Conservation (phyloP, 2,888 invertebrate genomes). For the Synergus laeviventris region DNA sequence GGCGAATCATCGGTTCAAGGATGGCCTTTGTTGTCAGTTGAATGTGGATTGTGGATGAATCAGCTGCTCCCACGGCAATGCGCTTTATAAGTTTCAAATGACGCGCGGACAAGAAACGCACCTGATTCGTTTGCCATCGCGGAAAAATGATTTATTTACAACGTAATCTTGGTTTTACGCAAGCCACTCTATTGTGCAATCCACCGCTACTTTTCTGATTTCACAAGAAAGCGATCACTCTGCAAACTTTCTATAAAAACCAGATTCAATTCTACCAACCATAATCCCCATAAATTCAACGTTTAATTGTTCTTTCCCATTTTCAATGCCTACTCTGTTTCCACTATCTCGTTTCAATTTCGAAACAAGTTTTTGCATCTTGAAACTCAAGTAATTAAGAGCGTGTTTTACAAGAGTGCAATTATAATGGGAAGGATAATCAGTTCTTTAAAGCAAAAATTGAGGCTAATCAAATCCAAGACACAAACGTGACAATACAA, state of each 20-base stretch:
- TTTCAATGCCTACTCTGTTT: background rate
- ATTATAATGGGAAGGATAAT: conserved; percentile 20
- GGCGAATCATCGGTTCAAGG: conserved; percentile 51
- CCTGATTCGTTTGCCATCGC: background rate
- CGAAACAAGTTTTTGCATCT: background rate
- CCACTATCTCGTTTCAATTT: conserved; percentile 1
- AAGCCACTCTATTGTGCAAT: conserved; percentile 7
- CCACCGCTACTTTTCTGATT: conserved; percentile 41
- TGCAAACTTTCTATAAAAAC: conserved; percentile 21
- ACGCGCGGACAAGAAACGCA: background rate
- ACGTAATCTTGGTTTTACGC: conserved; percentile 16
- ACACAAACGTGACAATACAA: conserved; percentile 23
- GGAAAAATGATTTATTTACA: conserved; percentile 18
- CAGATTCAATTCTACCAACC: background rate
- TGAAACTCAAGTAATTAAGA: conserved; percentile 9
- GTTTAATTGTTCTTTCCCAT: conserved; percentile 6
- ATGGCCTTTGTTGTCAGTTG: conserved; percentile 62
- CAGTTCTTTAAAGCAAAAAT: conserved; percentile 10
- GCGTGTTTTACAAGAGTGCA: conserved; percentile 1
- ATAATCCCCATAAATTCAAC: background rate
- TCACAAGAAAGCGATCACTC: conserved; percentile 36
- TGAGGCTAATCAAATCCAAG: conserved; percentile 20
- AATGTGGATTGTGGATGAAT: conserved; percentile 61
- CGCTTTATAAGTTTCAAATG: conserved; percentile 2
- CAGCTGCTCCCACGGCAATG: conserved; percentile 55